Conservation (phyloP, 2,113 vertebrate genomes). For the Phoenicopterus ruber region DNA sequence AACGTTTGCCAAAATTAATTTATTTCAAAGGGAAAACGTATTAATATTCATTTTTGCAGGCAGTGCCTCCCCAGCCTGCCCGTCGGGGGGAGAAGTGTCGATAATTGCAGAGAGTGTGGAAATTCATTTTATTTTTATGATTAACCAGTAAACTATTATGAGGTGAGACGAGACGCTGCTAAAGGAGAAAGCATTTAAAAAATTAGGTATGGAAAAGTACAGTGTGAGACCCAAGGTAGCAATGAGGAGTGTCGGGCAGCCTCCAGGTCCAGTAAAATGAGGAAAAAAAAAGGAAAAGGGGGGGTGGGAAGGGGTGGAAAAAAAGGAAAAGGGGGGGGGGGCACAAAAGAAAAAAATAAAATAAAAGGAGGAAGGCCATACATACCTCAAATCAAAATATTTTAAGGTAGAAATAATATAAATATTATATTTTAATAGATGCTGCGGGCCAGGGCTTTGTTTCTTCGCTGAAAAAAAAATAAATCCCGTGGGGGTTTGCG, state of each 20-base stretch:
- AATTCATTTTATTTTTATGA: slow-evolving; percentile 54
- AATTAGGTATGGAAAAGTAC: slow-evolving; percentile 18
- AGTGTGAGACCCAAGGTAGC: not conserved
- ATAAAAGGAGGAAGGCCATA: not conserved
- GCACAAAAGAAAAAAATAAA: too few relatives aligned
- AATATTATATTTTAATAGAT: not conserved
- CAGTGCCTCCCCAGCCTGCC: not conserved
- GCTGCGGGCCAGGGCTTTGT: not conserved
- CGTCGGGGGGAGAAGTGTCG: not conserved
- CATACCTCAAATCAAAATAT: not conserved
- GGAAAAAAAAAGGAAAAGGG: not conserved
- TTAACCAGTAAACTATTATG: slow-evolving; percentile 33
- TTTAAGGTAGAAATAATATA: not conserved
- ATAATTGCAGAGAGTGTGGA: slow-evolving; percentile 33
- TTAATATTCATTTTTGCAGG: not conserved
- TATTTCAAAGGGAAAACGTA: not conserved
- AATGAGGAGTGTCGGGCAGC: not conserved
- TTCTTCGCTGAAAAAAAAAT: not conserved
- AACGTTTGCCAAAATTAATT: not conserved
- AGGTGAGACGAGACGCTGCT: slow-evolving; percentile 23
- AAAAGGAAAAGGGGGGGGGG: not conserved
- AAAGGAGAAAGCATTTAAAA: slow-evolving; percentile 26
- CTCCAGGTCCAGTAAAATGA: not conserved
- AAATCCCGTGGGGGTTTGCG: not conserved
- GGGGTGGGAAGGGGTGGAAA: too few relatives aligned